A percentile compares a stretch with the other conserved stretches of the same genome.
These are phyloP conservation scores for Stichopus chloronotus DNA, from an alignment of 35 echinoderm and acorn worm genomes.

Conservation along the genomic window DNA sequence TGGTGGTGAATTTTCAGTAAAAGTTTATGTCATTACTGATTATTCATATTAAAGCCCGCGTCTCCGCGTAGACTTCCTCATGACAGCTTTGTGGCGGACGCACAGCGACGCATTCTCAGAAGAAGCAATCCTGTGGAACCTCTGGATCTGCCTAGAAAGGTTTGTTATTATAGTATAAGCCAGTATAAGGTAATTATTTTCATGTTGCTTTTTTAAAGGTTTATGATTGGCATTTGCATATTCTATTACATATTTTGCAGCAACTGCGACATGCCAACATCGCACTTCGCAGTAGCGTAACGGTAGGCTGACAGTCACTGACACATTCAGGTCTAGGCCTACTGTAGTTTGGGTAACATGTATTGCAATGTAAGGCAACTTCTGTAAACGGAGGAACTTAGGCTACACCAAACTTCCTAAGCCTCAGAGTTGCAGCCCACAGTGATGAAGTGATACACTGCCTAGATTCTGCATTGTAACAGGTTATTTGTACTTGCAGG, in stretches of 20 bases:
- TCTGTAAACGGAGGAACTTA: no score
- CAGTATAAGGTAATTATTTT: neutral
- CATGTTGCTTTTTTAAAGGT: neutral
- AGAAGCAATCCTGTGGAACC: neutral
- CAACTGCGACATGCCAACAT: slow-evolving; percentile 41
- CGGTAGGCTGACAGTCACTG: neutral
- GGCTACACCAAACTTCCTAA: no score
- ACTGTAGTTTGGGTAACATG: neutral
- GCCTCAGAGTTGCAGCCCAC: no score
- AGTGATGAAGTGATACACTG: no score
- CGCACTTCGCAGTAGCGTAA: neutral
- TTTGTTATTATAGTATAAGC: neutral
- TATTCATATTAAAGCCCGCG: slow-evolving; percentile 56
- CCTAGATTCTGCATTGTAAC: no score
- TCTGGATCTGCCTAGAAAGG: neutral
- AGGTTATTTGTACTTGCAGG: no score
- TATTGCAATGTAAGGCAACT: neutral
- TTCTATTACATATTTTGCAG: neutral
- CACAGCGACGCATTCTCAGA: neutral
- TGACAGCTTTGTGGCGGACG: slow-evolving; percentile 22
- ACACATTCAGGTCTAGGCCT: neutral
- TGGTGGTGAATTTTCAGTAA: neutral
- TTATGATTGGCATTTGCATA: neutral
- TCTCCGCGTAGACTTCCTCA: neutral
- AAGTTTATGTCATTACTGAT: slow-evolving; percentile 24